A percentile compares a stretch with the other conserved stretches of the same genome.
Evolutionary conservation across 2,888 invertebrate genomes (phyloP).

Genomic region (Mesoligia furuncula): DNA sequence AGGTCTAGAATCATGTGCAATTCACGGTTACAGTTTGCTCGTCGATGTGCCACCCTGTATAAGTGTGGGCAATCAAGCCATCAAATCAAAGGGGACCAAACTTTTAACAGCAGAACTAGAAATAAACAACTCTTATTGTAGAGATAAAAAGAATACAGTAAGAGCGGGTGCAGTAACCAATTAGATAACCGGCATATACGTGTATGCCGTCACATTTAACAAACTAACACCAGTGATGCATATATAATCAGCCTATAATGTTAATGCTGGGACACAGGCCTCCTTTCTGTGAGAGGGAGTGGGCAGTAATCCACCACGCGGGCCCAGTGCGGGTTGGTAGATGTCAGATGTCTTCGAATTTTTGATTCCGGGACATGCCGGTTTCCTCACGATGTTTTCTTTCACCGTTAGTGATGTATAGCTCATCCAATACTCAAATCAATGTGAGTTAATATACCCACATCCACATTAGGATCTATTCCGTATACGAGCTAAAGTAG

Average conservation of each 20-base stretch:
- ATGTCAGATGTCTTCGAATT: no score
- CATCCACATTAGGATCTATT: neutral
- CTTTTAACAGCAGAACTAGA: neutral
- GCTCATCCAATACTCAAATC: neutral
- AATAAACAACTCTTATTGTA: neutral
- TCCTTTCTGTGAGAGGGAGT: no score
- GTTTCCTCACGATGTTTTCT: no score
- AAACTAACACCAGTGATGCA: neutral
- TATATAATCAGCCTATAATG: no score
- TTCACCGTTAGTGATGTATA: neutral
- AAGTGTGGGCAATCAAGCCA: neutral
- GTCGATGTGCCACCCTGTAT: neutral
- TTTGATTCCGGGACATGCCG: no score
- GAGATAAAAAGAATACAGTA: neutral
- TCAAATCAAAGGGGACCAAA: neutral
- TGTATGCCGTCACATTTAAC: neutral
- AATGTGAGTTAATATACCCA: neutral
- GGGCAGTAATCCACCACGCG: no score
- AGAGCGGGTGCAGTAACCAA: neutral
- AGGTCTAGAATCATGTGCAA: neutral
- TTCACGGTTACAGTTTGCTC: neutral
- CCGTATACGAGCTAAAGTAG: neutral
- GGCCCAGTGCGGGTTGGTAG: no score
- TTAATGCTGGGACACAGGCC: no score
- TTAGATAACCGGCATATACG: no score